Conservation (phyloP, 2,888 invertebrate species). For the Sipha maydis region DNA sequence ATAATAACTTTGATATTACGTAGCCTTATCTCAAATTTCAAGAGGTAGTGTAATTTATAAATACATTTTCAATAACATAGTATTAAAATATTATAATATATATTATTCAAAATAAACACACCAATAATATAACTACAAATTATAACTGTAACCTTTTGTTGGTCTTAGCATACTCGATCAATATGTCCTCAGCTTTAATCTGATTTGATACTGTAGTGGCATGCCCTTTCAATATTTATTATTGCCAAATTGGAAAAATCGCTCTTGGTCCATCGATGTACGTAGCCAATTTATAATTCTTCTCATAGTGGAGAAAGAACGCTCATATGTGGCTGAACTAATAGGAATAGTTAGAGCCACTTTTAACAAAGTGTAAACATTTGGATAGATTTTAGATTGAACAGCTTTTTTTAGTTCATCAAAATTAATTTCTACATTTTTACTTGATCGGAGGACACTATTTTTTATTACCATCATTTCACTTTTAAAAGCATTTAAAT, state of each 20-base stretch:
- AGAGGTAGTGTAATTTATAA: not conserved
- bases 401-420: slow-evolving; percentile 6
- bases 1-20: no score
- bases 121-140: not conserved
- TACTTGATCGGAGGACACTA: no score
- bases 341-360: not conserved
- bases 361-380: not conserved
- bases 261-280: not conserved
- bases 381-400: slow-evolving; percentile 10
- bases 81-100: not conserved
- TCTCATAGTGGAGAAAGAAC: slow-evolving; percentile 2
- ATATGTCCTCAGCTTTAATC: not conserved
- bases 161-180: not conserved
- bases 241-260: not conserved
- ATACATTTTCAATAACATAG: not conserved
- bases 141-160: slow-evolving; percentile 8
- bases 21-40: not conserved
- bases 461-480: no score
- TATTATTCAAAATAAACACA: not conserved
- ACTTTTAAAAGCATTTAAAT: no score
- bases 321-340: not conserved
- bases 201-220: slow-evolving; percentile 9
- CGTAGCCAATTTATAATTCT: slow-evolving; percentile 7
- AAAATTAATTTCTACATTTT: not conserved
- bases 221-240: not conserved